Evolutionary conservation across 2,113 vertebrate species (phyloP).

Genomic region (Seriola aureovittata): DNA sequence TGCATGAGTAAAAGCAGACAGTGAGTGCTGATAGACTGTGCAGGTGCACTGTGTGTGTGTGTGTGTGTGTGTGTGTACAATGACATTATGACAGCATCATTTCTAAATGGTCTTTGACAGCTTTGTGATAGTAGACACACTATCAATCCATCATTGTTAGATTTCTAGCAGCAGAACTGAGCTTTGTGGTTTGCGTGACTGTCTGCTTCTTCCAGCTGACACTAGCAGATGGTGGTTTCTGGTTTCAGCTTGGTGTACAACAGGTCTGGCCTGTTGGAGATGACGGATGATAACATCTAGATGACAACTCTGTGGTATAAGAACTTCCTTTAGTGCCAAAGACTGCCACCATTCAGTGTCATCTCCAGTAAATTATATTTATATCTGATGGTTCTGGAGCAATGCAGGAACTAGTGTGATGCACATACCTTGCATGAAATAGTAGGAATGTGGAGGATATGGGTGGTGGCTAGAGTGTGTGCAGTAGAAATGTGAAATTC

Average conservation of each 20-base stretch:
- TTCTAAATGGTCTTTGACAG: neutral
- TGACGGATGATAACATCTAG: conserved; percentile 18
- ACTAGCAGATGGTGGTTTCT: conserved; percentile 6
- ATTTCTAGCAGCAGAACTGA: neutral
- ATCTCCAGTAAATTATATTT: neutral
- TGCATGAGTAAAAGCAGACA: neutral
- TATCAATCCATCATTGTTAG: conserved; percentile 9
- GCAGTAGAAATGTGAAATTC: too few species aligned
- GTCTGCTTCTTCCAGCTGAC: neutral
- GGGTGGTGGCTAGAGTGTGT: neutral
- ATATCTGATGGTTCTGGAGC: neutral
- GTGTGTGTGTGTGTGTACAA: too few species aligned
- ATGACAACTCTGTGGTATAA: neutral
- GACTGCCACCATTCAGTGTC: neutral
- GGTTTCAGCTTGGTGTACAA: conserved; percentile 25
- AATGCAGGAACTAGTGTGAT: neutral
- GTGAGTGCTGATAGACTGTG: neutral
- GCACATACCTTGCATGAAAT: neutral
- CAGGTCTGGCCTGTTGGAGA: conserved; percentile 53
- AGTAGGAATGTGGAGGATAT: neutral
- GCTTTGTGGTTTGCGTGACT: conserved; percentile 4
- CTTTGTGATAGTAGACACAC: neutral
- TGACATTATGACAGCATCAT: neutral
- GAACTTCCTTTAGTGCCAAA: neutral
- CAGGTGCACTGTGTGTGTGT: neutral